phyloP scores from a whole-genome alignment of 2,113 vertebrate genomes.

The Oncorhynchus masou region DNA sequence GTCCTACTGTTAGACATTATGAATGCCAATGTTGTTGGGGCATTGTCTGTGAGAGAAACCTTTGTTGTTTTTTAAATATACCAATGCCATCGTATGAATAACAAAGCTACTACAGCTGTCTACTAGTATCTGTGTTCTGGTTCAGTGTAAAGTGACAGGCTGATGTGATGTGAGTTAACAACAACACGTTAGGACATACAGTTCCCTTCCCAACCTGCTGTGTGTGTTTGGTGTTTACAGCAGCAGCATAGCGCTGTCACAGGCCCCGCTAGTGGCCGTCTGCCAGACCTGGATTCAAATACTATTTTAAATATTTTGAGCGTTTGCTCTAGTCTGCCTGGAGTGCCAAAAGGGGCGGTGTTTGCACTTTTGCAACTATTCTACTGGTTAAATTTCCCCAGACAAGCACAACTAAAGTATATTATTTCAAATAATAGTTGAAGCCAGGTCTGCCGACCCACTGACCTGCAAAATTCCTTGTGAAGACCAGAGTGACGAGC shows the following conservation, averaged over 20 bases:
- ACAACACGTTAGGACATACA: neutral
- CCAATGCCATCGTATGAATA: neutral
- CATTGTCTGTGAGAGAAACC: neutral
- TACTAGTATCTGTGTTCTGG: neutral
- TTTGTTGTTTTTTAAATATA: neutral
- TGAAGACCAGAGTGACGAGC: constrained; percentile 96
- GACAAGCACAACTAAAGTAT: too few relatives aligned
- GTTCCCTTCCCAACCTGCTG: neutral
- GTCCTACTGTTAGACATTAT: neutral
- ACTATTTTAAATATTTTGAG: too few relatives aligned
- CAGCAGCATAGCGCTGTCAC: neutral
- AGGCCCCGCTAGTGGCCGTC: constrained; percentile 28
- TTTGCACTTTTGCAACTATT: too few relatives aligned
- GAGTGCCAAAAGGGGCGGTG: too few relatives aligned
- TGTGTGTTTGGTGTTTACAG: neutral
- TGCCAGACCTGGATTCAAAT: neutral
- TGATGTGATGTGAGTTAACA: neutral
- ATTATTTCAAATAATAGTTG: too few relatives aligned
- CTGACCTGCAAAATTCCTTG: constrained; percentile 98
- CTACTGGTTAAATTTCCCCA: too few relatives aligned
- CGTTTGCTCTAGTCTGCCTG: too few relatives aligned
- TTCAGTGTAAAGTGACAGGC: neutral
- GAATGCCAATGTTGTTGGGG: neutral
- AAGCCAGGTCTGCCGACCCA: neutral
- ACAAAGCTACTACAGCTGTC: too few relatives aligned